Evolutionary conservation across 2,888 invertebrate species (phyloP).

Genomic region (Sesia apiformis): DNA sequence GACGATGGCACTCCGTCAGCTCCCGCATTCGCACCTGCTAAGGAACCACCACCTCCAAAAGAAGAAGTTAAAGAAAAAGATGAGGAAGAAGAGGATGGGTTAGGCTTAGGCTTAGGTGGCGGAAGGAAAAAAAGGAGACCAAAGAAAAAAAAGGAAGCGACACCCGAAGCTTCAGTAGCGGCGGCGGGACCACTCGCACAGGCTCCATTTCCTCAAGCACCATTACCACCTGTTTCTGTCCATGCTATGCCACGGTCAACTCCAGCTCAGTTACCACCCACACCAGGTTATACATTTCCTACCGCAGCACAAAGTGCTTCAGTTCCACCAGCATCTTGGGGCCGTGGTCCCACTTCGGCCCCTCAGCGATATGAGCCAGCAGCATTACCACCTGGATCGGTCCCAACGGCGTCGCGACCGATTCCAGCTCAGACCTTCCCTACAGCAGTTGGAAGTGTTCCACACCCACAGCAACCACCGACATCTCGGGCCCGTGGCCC

Average conservation of each 20-base stretch:
- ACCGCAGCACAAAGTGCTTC: neutral
- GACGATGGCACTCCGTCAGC: neutral
- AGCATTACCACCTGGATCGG: neutral
- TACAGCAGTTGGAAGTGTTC: neutral
- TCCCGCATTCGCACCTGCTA: neutral
- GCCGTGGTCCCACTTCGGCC: conserved; percentile 6
- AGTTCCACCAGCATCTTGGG: neutral
- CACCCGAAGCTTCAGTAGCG: neutral
- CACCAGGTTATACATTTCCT: neutral
- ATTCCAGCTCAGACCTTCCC: neutral
- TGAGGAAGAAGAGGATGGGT: conserved; percentile 10
- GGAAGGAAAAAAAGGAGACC: conserved; percentile 19
- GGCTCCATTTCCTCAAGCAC: neutral
- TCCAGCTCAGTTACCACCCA: neutral
- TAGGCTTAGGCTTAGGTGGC: conserved; percentile 6
- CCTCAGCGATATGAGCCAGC: neutral
- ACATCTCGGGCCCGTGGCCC: neutral
- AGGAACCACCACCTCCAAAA: neutral
- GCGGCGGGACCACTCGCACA: neutral
- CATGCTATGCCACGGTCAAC: neutral
- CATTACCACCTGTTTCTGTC: neutral
- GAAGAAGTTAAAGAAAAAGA: neutral
- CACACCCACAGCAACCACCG: neutral
- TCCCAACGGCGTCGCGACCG: neutral
- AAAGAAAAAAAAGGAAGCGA: conserved; percentile 20